Evolutionary conservation across 2,888 invertebrate genomes (phyloP).

Genomic region (Allolobophora icterica): DNA sequence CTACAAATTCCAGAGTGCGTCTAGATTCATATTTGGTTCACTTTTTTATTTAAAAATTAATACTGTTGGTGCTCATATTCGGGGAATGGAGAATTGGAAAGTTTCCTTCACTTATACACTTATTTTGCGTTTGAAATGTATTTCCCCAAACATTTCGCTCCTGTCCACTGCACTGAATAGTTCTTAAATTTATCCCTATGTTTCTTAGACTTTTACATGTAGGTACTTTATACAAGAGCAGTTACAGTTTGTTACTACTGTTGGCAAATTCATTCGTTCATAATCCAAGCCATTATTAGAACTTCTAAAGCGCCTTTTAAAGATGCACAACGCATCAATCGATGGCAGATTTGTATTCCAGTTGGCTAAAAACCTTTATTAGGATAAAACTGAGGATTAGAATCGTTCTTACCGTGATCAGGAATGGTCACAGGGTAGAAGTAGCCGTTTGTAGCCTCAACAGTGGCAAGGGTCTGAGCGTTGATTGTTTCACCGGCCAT

Average conservation of each 20-base stretch:
- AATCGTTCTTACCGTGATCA: slow-evolving; percentile 24
- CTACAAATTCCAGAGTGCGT: background rate
- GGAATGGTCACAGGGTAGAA: slow-evolving; percentile 28
- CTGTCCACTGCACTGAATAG: no score
- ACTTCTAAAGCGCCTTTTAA: no score
- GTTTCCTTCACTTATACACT: background rate
- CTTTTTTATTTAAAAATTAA: background rate
- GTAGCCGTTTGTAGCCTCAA: slow-evolving; percentile 22
- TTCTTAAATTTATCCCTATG: no score
- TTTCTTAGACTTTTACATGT: no score
- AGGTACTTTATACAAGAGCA: no score
- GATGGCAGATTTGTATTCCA: background rate
- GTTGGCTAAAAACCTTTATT: background rate
- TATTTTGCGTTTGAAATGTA: background rate
- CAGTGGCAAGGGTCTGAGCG: background rate
- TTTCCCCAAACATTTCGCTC: background rate
- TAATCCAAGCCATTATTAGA: no score
- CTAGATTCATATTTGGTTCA: background rate
- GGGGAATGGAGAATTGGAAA: background rate
- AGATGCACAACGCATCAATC: no score
- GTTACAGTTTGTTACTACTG: no score
- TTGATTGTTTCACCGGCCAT: slow-evolving; percentile 26
- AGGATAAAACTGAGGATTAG: background rate
- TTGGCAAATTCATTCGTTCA: no score
- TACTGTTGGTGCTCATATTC: background rate